phyloP scores from a whole-genome alignment of 2,888 invertebrate species.

The Trimorus sp. region DNA sequence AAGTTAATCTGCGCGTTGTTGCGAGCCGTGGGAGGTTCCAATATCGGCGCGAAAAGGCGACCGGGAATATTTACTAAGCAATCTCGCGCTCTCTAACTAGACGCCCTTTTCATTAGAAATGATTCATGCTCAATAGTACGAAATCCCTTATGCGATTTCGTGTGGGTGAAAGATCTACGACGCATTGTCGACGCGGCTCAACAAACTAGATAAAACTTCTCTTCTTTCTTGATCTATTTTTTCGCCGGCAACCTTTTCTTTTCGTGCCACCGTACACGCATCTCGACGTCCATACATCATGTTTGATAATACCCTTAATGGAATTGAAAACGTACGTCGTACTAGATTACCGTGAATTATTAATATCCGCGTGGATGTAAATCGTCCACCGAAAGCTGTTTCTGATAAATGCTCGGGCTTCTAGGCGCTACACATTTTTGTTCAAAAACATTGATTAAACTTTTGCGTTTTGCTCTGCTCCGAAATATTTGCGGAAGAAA shows the following conservation, averaged over 20 bases:
- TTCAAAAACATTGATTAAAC: no score
- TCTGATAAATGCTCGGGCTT: constrained; percentile 4
- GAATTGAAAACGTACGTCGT: constrained; percentile 13
- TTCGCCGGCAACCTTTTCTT: constrained; percentile 11
- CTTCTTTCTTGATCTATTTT: constrained; percentile 36
- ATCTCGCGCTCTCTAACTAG: constrained; percentile 27
- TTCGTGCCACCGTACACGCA: constrained; percentile 1
- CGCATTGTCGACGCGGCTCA: constrained; percentile 41
- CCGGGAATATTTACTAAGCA: constrained; percentile 33
- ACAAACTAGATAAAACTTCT: constrained; percentile 20
- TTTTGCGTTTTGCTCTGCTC: no score
- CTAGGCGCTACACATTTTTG: no score
- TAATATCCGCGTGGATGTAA: constrained; percentile 21
- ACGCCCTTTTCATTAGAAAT: constrained; percentile 52
- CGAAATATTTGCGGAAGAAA: no score
- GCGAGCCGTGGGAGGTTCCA: constrained; percentile 20
- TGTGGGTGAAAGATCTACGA: constrained; percentile 50
- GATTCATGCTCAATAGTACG: constrained; percentile 48
- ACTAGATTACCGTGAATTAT: constrained; percentile 34
- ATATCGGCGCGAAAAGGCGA: constrained; percentile 24
- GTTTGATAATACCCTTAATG: constrained; percentile 36
- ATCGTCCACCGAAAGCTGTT: constrained; percentile 8
- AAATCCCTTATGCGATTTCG: constrained; percentile 44
- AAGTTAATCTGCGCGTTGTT: no score
- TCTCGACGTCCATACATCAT: constrained; percentile 24